These are phyloP conservation scores for Dendrolimus houi DNA, from an alignment of 2,888 invertebrate species.

Conservation along the genomic window DNA sequence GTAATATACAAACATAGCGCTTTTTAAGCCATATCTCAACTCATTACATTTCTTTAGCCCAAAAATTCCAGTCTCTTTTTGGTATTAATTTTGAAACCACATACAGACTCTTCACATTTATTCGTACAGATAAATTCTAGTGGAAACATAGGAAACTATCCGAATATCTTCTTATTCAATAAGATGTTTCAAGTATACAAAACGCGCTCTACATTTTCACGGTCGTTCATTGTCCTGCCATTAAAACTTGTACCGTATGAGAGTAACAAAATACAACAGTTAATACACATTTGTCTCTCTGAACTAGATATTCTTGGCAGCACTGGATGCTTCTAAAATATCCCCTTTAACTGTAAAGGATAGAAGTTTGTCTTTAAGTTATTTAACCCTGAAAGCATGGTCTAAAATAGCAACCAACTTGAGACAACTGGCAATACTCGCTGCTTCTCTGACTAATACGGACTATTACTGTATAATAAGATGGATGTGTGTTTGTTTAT, in stretches of 20 bases:
- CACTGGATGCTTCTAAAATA: slow-evolving; percentile 40
- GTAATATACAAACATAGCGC: no score
- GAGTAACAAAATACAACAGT: neutral
- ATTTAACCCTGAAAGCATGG: slow-evolving; percentile 69
- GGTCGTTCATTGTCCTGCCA: neutral
- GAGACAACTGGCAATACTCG: slow-evolving; percentile 42
- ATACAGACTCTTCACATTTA: no score
- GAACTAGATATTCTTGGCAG: slow-evolving; percentile 41
- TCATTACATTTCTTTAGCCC: no score
- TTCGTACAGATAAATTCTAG: no score
- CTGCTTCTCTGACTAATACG: slow-evolving; percentile 41
- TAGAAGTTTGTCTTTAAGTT: slow-evolving; percentile 48
- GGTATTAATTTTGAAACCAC: no score
- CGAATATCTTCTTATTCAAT: no score
- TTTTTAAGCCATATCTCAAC: no score
- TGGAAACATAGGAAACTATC: no score
- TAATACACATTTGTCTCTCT: slow-evolving; percentile 33
- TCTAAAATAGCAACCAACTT: slow-evolving; percentile 55
- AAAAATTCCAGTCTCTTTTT: no score
- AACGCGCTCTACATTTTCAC: neutral
- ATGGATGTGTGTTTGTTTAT: slow-evolving; percentile 14
- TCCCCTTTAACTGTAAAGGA: slow-evolving; percentile 36
- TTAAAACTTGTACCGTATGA: neutral
- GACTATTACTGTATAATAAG: slow-evolving; percentile 26
- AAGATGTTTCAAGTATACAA: neutral